Evolutionary conservation across 2,113 vertebrate genomes (phyloP).

Genomic region (Galemys pyrenaicus): DNA sequence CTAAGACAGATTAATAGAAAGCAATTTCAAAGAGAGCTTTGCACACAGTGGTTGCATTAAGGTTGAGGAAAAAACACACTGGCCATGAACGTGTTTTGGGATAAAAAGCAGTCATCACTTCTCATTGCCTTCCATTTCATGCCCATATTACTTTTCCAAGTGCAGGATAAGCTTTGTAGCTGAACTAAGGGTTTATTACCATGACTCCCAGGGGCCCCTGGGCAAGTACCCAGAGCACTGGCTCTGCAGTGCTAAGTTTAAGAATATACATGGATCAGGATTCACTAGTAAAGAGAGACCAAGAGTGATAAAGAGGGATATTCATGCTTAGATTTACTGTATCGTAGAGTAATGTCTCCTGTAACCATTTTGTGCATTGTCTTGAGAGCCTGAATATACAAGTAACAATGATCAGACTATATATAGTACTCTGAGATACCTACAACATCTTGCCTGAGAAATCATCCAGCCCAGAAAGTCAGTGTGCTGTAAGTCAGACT

Average conservation of each 20-base stretch:
- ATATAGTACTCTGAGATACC: neutral
- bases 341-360: neutral
- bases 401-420: neutral
- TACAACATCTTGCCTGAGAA: neutral
- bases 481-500: neutral
- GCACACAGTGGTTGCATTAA: neutral
- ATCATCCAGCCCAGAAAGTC: neutral
- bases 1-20: neutral
- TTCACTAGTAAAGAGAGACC: neutral
- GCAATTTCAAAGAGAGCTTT: neutral
- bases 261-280: neutral
- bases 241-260: neutral
- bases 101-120: neutral
- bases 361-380: neutral
- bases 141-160: neutral
- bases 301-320: neutral
- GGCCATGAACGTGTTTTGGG: neutral
- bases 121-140: conserved; percentile 1
- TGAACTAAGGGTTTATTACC: neutral
- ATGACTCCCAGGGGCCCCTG: neutral
- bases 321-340: neutral
- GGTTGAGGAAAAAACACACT: neutral
- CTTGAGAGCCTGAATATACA: neutral
- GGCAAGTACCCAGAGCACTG: neutral
- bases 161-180: neutral